Evolutionary conservation across 2,888 invertebrate species (phyloP).

Genomic region (Ellobium chinense): DNA sequence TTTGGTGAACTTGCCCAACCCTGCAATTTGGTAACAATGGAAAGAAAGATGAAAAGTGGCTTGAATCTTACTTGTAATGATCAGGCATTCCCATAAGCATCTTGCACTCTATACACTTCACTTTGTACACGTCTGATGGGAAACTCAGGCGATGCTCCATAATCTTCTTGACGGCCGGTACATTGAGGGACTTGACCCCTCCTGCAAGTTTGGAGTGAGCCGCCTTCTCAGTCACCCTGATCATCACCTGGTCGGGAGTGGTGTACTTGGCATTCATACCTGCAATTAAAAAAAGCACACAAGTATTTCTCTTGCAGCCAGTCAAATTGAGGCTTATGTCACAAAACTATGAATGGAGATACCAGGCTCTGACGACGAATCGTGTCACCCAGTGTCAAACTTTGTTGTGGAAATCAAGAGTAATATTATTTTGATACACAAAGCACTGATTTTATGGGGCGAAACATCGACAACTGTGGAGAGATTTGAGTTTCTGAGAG

Average conservation of each 20-base stretch:
- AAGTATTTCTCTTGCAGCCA: not conserved
- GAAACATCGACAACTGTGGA: too few species aligned
- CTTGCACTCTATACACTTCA: constrained; percentile 75
- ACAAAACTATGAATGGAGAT: not conserved
- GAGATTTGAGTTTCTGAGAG: too few species aligned
- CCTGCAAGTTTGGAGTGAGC: not conserved
- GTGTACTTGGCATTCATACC: constrained; percentile 57
- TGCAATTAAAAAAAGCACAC: constrained; percentile 23
- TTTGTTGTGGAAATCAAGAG: too few species aligned
- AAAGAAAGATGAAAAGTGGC: not conserved
- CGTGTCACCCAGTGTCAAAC: too few species aligned
- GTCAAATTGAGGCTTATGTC: not conserved
- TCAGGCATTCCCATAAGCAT: constrained; percentile 69
- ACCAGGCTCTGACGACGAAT: too few species aligned
- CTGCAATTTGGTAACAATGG: too few species aligned
- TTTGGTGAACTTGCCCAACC: too few species aligned
- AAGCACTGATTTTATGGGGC: too few species aligned
- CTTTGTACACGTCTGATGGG: constrained; percentile 55
- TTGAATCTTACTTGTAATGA: constrained; percentile 87
- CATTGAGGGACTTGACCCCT: constrained; percentile 73
- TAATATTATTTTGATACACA: too few species aligned
- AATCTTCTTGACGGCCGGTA: constrained; percentile 68
- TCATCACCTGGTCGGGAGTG: constrained; percentile 68
- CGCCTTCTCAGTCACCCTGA: constrained; percentile 61
- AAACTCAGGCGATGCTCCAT: constrained; percentile 62